Evolutionary conservation across 64 coral and sea anemone species (phyloP).

Genomic region (Porites australiensis): DNA sequence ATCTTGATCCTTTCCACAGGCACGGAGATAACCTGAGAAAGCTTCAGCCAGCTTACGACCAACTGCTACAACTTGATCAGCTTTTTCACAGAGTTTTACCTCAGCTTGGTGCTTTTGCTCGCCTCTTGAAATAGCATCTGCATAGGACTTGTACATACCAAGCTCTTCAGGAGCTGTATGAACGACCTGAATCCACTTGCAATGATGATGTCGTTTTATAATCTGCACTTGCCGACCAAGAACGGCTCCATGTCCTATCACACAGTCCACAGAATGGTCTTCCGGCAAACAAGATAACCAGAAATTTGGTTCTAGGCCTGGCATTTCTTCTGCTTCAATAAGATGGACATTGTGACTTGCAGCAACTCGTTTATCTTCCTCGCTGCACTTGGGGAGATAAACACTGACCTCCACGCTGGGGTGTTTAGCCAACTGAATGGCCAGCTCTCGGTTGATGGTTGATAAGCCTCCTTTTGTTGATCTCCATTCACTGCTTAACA

Average conservation of each 20-base stretch:
- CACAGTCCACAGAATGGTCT: too few species aligned
- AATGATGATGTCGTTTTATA: neutral
- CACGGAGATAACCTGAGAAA: too few species aligned
- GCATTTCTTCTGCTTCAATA: neutral
- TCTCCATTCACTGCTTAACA: constrained; percentile 7
- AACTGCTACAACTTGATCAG: too few species aligned
- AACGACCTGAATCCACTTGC: neutral
- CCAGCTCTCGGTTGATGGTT: neutral
- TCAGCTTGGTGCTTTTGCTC: too few species aligned
- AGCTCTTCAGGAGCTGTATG: neutral
- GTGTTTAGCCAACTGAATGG: neutral
- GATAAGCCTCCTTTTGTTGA: neutral
- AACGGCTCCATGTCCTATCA: too few species aligned
- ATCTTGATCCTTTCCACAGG: too few species aligned
- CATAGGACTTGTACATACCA: too few species aligned
- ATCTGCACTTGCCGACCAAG: too few species aligned
- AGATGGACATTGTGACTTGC: neutral
- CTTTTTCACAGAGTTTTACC: too few species aligned
- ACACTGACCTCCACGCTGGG: neutral
- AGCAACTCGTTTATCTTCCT: neutral
- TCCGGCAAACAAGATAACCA: neutral
- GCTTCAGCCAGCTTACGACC: too few species aligned
- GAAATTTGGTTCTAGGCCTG: neutral
- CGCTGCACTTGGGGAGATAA: neutral
- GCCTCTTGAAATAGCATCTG: too few species aligned